These are phyloP conservation scores for Hymenopus coronatus DNA, from an alignment of 2,888 invertebrate species.

Conservation along the genomic window DNA sequence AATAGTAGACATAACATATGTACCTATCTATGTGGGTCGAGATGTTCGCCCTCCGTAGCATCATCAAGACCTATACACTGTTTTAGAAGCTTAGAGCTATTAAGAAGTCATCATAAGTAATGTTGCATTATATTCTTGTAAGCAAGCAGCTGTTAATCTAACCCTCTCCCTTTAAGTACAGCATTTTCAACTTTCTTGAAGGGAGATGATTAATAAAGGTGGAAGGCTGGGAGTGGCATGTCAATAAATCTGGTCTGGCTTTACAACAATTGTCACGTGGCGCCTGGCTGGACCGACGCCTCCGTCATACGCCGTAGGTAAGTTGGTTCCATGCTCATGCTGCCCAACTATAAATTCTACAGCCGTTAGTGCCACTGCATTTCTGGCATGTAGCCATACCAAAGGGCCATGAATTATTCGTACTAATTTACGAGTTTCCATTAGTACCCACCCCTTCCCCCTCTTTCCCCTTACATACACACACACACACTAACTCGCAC, in stretches of 20 bases:
- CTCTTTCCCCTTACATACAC: not conserved
- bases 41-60: too few relatives aligned
- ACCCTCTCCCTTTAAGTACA: too few relatives aligned
- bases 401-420: conserved; percentile 35
- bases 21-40: too few relatives aligned
- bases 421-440: conserved; percentile 36
- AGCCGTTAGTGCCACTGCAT: conserved; percentile 16
- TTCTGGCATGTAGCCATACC: conserved; percentile 29
- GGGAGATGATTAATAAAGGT: not conserved
- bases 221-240: not conserved
- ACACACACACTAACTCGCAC: conserved; percentile 14
- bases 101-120: too few relatives aligned
- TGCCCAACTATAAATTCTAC: conserved; percentile 19
- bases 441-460: conserved; percentile 29
- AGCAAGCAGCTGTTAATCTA: too few relatives aligned
- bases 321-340: not conserved
- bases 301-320: not conserved
- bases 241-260: not conserved
- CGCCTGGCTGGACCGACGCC: not conserved
- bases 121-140: too few relatives aligned
- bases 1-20: too few relatives aligned
- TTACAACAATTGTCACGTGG: not conserved
- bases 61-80: too few relatives aligned
- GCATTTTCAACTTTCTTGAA: not conserved
- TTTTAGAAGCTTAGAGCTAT: too few relatives aligned